Conservation (phyloP, 1,140 invertebrate species). For the Mactra quadrangularis region DNA sequence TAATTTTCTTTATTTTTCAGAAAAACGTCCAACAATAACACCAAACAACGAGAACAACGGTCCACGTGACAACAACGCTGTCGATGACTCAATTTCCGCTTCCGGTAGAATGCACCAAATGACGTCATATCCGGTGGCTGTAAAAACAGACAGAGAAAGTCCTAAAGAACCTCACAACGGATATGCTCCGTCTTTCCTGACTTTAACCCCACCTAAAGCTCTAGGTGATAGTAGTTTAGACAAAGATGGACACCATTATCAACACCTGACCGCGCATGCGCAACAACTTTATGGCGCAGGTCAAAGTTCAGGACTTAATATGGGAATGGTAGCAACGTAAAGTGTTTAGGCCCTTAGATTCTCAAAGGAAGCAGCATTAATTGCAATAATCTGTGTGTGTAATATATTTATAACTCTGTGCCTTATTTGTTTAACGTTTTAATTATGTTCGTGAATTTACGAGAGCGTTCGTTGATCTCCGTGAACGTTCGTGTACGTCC, state of each 20-base stretch:
- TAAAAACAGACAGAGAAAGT: constrained; percentile 55
- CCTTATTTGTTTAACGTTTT: too few relatives aligned
- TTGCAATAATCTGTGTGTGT: too few relatives aligned
- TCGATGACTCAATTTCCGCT: constrained; percentile 46
- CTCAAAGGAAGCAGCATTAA: neutral
- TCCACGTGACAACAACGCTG: constrained; percentile 8
- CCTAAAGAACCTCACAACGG: constrained; percentile 48
- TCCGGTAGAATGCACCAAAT: constrained; percentile 54
- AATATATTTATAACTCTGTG: too few relatives aligned
- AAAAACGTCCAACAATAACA: constrained; percentile 44
- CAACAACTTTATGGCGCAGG: constrained; percentile 43
- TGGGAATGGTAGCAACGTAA: constrained; percentile 59
- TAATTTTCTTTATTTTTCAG: too few relatives aligned
- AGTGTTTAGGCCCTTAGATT: too few relatives aligned
- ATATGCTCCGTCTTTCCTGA: constrained; percentile 59
- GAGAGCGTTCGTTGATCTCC: too few relatives aligned
- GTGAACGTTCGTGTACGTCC: neutral
- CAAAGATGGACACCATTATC: constrained; percentile 50
- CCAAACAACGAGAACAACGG: constrained; percentile 38
- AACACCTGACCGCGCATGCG: constrained; percentile 54
- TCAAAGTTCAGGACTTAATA: constrained; percentile 56
- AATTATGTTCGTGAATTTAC: too few relatives aligned
- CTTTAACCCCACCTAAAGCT: constrained; percentile 57
- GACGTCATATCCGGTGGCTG: constrained; percentile 45
- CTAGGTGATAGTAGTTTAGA: constrained; percentile 37